Conservation (phyloP, 2,113 vertebrate genomes). For the Oncorhynchus tshawytscha region DNA sequence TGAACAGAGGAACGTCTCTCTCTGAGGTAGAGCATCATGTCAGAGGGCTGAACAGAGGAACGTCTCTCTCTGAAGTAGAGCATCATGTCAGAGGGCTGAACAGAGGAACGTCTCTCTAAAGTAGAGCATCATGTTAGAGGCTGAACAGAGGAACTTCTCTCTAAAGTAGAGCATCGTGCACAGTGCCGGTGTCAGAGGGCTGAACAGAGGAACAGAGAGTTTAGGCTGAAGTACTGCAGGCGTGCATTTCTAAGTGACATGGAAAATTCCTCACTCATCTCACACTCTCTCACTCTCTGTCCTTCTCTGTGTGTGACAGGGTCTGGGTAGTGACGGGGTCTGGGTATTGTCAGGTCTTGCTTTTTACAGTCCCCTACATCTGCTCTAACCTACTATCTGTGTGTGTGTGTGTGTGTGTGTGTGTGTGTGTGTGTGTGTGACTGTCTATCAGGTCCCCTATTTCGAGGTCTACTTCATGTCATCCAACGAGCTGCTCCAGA, state of each 20-base stretch:
- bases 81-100: too few species aligned
- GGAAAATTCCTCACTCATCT: slow-evolving; percentile 56
- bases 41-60: too few species aligned
- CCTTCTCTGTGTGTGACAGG: background rate
- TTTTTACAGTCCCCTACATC: slow-evolving; percentile 8
- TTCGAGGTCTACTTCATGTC: slow-evolving; percentile 78
- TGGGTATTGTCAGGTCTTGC: slow-evolving; percentile 23
- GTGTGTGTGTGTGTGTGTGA: background rate
- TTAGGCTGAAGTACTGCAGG: background rate
- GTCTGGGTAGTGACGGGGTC: slow-evolving; percentile 27
- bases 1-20: too few species aligned
- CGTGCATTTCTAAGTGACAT: slow-evolving; percentile 60
- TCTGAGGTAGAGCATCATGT: too few species aligned
- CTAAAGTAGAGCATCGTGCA: too few species aligned
- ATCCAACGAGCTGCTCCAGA: slow-evolving; percentile 82
- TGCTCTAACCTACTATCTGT: background rate
- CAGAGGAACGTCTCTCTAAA: too few species aligned
- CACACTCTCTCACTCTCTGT: slow-evolving; percentile 2
- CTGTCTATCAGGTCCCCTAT: slow-evolving; percentile 8
- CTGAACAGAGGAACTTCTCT: too few species aligned
- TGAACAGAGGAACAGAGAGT: too few species aligned
- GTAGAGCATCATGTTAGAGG: too few species aligned
- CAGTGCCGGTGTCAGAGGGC: too few species aligned
- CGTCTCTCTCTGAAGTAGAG: too few species aligned
- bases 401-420: background rate